These are phyloP conservation scores for Poeciliopsis paucimaculata DNA, from an alignment of 2,797 vertebrate species.

Conservation along the genomic window DNA sequence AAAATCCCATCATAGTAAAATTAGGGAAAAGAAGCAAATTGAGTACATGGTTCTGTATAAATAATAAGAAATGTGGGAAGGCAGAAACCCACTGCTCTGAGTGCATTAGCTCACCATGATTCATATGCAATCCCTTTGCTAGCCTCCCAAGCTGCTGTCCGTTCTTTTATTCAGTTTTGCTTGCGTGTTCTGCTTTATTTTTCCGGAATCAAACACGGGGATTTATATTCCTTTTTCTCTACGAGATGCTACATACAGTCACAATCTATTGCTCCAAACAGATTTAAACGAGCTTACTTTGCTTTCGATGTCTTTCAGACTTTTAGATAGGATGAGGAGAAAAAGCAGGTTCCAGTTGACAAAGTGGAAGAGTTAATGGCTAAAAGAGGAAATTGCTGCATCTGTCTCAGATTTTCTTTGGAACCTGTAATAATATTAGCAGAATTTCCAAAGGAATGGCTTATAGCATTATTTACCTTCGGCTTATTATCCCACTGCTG, in stretches of 20 bases:
- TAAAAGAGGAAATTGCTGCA: background rate
- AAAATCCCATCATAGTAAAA: conserved; percentile 42
- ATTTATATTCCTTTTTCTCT: background rate
- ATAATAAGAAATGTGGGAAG: conserved; percentile 10
- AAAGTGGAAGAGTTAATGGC: background rate
- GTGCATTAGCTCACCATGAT: conserved; percentile 2
- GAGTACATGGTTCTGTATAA: conserved; percentile 36
- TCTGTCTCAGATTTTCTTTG: background rate
- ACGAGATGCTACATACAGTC: background rate
- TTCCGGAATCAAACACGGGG: background rate
- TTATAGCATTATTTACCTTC: background rate
- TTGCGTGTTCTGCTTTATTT: background rate
- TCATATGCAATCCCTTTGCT: background rate
- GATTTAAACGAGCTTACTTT: background rate
- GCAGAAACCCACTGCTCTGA: background rate
- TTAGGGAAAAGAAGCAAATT: conserved; percentile 16
- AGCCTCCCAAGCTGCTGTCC: background rate
- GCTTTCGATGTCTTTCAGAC: too few species aligned
- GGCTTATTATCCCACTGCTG: background rate
- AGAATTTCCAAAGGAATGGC: background rate
- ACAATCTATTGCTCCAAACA: background rate
- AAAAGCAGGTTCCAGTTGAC: background rate
- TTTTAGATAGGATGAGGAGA: background rate
- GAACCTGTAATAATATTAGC: conserved; percentile 10
- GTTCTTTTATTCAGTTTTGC: background rate